Percentiles rank a stretch among this genome's conserved stretches.
Conservation (phyloP, 2,888 invertebrate species). For the Chrysolina oricalcia region DNA sequence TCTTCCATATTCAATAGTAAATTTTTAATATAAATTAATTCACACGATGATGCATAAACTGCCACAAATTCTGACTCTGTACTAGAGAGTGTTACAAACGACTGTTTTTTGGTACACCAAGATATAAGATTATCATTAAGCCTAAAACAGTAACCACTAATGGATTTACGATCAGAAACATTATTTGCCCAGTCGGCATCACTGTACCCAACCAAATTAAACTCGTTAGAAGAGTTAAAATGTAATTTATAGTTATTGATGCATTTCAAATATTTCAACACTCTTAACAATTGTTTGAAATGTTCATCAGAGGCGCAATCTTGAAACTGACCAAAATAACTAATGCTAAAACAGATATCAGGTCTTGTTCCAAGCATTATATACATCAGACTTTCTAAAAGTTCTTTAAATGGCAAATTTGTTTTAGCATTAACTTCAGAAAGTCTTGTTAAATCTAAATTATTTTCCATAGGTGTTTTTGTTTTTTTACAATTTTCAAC, state of each 20-base stretch:
- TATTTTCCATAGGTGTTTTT: slow-evolving; percentile 44
- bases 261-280: slow-evolving; percentile 44
- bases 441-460: slow-evolving; percentile 41
- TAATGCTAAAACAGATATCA: slow-evolving; percentile 27
- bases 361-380: slow-evolving; percentile 38
- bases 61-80: neutral
- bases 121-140: slow-evolving; percentile 1
- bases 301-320: slow-evolving; percentile 40
- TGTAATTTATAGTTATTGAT: neutral
- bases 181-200: neutral
- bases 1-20: neutral
- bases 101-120: neutral
- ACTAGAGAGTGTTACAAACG: neutral
- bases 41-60: neutral
- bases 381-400: slow-evolving; percentile 45
- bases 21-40: neutral
- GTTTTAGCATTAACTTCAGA: slow-evolving; percentile 32
- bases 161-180: slow-evolving; percentile 1
- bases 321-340: slow-evolving; percentile 41
- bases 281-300: slow-evolving; percentile 44
- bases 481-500: slow-evolving; percentile 38
- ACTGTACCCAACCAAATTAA: neutral
- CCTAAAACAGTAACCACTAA: neutral
- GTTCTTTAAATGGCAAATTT: slow-evolving; percentile 42
- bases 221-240: too few relatives aligned